Percentiles rank a stretch among this genome's conserved stretches.
Evolutionary conservation across 2,797 vertebrate species (phyloP).

Genomic region (Ptychobarbus kaznakovi): DNA sequence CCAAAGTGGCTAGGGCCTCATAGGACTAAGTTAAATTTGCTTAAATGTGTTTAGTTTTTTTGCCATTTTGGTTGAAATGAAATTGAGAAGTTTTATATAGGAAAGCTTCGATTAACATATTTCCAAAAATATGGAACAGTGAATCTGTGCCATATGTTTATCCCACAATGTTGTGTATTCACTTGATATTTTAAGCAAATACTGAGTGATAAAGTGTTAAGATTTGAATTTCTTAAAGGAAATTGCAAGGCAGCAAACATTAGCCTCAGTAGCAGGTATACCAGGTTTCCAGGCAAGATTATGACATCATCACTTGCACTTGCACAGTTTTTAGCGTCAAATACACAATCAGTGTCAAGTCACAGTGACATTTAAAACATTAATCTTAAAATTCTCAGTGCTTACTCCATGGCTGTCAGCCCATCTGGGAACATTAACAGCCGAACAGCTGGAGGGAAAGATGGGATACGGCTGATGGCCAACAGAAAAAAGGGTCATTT

Average conservation of each 20-base stretch:
- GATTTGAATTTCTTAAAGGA: background rate
- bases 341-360: background rate
- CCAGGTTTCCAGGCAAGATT: background rate
- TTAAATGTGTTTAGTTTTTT: background rate
- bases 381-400: slow-evolving; percentile 72
- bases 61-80: background rate
- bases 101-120: too few relatives aligned
- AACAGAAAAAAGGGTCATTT: slow-evolving; percentile 39
- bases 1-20: background rate
- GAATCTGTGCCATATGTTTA: background rate
- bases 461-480: slow-evolving; percentile 80
- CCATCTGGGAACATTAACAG: slow-evolving; percentile 79
- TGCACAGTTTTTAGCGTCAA: background rate
- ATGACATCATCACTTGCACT: background rate
- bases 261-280: background rate
- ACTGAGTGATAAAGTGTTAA: background rate
- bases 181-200: background rate
- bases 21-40: too few relatives aligned
- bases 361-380: background rate
- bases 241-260: background rate
- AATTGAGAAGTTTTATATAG: too few relatives aligned
- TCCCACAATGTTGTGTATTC: background rate
- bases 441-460: slow-evolving; percentile 83
- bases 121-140: too few relatives aligned
- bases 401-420: slow-evolving; percentile 88